Percentiles rank a stretch among this genome's conserved stretches.
phyloP scores from a whole-genome alignment of 2,113 vertebrate species.

The Clarias batrachus region DNA sequence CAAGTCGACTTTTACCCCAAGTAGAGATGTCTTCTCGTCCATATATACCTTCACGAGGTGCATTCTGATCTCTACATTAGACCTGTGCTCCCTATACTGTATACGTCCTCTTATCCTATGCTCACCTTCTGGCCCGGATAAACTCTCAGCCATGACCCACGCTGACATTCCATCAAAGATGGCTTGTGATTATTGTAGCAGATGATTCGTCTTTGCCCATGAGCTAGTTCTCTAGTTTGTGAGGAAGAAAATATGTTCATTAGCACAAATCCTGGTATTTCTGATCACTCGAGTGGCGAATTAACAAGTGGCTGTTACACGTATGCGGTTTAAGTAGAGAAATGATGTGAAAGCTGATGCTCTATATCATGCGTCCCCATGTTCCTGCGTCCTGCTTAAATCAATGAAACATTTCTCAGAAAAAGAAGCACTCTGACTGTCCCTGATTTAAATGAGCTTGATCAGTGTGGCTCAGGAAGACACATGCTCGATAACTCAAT shows the following conservation, averaged over 20 bases:
- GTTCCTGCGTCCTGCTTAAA: neutral
- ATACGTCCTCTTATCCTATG: constrained; percentile 15
- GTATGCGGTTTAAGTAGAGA: neutral
- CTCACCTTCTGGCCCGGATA: constrained; percentile 1
- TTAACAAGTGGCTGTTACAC: neutral
- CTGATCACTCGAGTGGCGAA: neutral
- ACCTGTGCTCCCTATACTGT: constrained; percentile 1
- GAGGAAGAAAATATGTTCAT: neutral
- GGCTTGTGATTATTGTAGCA: neutral
- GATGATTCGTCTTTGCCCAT: neutral
- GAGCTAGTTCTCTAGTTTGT: neutral
- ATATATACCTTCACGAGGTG: neutral
- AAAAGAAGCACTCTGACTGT: neutral
- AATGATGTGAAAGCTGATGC: neutral
- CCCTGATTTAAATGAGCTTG: neutral
- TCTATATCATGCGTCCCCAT: neutral
- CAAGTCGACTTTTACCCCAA: no score
- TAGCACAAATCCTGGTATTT: neutral
- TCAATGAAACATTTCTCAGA: neutral
- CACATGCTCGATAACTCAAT: neutral
- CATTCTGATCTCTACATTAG: neutral
- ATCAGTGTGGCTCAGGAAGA: neutral
- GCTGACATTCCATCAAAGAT: neutral
- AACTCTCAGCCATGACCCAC: neutral
- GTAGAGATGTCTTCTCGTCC: neutral